Evolutionary conservation across 1,140 invertebrate genomes (phyloP).

Genomic region (Drosophila nikananu): DNA sequence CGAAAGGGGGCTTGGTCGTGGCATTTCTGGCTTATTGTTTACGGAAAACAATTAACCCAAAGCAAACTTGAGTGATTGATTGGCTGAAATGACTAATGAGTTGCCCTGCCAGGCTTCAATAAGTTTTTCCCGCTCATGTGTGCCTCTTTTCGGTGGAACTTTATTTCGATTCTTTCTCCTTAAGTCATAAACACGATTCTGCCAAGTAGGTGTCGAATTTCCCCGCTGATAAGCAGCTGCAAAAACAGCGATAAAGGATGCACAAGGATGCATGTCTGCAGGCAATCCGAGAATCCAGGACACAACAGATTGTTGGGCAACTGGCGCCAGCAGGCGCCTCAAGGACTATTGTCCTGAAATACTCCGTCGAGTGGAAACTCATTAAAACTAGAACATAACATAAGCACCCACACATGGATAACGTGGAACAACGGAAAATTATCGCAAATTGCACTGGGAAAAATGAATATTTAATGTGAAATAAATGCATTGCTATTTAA

Average conservation of each 20-base stretch:
- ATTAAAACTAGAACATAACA: constrained; percentile 80
- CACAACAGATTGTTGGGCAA: constrained; percentile 50
- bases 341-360: constrained; percentile 61
- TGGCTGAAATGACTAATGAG: constrained; percentile 61
- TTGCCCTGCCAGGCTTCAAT: constrained; percentile 2
- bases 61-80: constrained; percentile 64
- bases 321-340: constrained; percentile 73
- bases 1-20: constrained; percentile 16
- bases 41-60: constrained; percentile 66
- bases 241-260: constrained; percentile 37
- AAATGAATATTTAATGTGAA: neutral
- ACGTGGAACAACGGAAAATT: constrained; percentile 45
- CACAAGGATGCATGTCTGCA: constrained; percentile 29
- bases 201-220: constrained; percentile 36
- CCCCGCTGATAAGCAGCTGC: constrained; percentile 34
- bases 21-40: constrained; percentile 52
- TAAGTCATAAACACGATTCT: constrained; percentile 16
- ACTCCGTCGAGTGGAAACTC: constrained; percentile 70
- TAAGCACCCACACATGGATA: constrained; percentile 45
- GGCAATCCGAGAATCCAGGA: constrained; percentile 37
- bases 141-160: constrained; percentile 5
- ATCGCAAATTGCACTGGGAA: constrained; percentile 48
- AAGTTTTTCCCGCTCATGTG: constrained; percentile 32
- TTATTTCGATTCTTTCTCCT: constrained; percentile 8
- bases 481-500: neutral